A percentile compares a stretch with the other conserved stretches of the same genome.
These are phyloP conservation scores for Enteromius anoplus DNA, from an alignment of 2,797 vertebrate genomes.

Conservation along the genomic window DNA sequence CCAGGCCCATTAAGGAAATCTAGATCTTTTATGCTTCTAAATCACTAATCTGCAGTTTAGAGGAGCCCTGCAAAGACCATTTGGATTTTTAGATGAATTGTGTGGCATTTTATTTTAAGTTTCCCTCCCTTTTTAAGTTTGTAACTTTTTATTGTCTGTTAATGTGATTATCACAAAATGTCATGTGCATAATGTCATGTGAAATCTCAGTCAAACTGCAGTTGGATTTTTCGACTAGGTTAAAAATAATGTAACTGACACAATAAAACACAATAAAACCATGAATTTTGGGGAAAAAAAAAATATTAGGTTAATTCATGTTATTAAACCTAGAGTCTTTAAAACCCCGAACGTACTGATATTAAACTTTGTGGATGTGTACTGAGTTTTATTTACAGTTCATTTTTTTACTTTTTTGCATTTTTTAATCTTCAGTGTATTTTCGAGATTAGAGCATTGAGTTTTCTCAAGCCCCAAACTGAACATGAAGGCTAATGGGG, in stretches of 20 bases:
- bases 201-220: too few relatives aligned
- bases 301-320: neutral
- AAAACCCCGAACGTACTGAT: neutral
- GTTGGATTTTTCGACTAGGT: too few relatives aligned
- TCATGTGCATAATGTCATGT: neutral
- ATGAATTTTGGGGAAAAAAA: too few relatives aligned
- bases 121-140: neutral
- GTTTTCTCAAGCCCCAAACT: neutral
- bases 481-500: neutral
- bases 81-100: constrained; percentile 13
- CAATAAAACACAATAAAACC: too few relatives aligned
- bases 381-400: neutral
- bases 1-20: constrained; percentile 37
- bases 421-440: neutral
- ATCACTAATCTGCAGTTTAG: constrained; percentile 37
- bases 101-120: neutral
- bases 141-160: neutral
- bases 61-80: constrained; percentile 23
- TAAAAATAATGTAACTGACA: too few relatives aligned
- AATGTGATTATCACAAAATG: neutral
- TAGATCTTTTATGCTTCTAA: constrained; percentile 36
- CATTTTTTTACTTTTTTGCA: neutral
- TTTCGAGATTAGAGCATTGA: constrained; percentile 5
- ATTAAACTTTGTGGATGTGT: neutral
- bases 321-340: neutral